Evolutionary conservation across 1,140 invertebrate species (phyloP), one percentile per base, ranked within the genome.

Genomic region (Coenobita brevimanus): DNA sequence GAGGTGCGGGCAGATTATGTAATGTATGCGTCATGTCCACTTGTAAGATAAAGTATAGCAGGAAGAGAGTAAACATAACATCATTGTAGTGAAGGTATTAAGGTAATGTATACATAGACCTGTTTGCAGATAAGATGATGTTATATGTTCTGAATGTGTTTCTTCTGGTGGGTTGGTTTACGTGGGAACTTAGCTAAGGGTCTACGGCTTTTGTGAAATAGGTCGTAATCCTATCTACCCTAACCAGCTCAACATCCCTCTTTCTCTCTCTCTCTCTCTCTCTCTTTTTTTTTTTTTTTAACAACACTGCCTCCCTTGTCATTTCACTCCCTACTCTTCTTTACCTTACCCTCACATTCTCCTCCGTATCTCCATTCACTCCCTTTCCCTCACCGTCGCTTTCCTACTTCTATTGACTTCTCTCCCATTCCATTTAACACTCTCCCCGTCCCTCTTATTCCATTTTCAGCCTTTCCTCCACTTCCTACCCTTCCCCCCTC

Each of bases 221-320:
- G n/a, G n/a, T 64, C 62, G 4, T 3, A 6, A n/a, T 3, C 62
- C 17, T 17, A 24, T n/a, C 15, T 43, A 24, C 33, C 21, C 33
- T 76, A 21, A 17, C 33, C 38, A 8, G 27, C 27, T 38, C 41
- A 13, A 33, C 27, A 21, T 38, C 21, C 46, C 41, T 36, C 36
- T 43, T 41, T 76, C 36, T 76, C 33, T 76, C 73, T 76, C 73
- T 76, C 73, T 76, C 73, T 76, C 73, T 76, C 73, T 76, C 73
- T 76, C 73, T 78, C 73, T 78, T 43, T 78, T 43, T 78, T 43
- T 78, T 43, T 78, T 43, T 78, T 43, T 75, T 38, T 73, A 27
- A 36, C 71, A 36, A 27, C 41, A 27, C 41, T 38, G 33, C 71
- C 41, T 38, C 41, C 71, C 41, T n/a, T n/a, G n/a, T n/a, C n/a